Conservation (phyloP, 1,140 invertebrate genomes). For the Lethocerus indicus region DNA sequence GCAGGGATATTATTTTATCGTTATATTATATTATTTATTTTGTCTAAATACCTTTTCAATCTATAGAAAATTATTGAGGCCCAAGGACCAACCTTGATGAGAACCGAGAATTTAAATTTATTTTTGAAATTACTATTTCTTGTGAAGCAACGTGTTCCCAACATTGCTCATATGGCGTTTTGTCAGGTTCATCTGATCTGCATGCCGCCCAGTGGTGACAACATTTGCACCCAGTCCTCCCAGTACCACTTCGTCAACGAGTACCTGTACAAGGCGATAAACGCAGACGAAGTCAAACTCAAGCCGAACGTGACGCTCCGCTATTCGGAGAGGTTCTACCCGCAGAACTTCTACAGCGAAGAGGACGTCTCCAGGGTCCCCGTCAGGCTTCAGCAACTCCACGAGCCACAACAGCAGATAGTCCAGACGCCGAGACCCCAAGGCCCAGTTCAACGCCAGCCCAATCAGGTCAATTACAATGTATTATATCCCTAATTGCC, state of each 20-base stretch:
- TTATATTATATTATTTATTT: too few relatives aligned
- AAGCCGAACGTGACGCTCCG: conserved; percentile 65
- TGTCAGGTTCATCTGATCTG: conserved; percentile 78
- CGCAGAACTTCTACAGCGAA: conserved; percentile 18
- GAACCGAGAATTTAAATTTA: background rate
- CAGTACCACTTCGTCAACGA: conserved; percentile 88
- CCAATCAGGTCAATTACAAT: too few relatives aligned
- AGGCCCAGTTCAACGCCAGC: background rate
- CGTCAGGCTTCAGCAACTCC: conserved; percentile 7
- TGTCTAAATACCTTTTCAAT: too few relatives aligned
- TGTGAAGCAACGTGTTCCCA: background rate
- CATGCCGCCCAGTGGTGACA: conserved; percentile 76
- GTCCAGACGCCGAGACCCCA: background rate
- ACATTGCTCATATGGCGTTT: conserved; percentile 6
- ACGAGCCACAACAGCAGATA: conserved; percentile 7
- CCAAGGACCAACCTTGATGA: background rate
- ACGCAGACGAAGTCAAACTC: conserved; percentile 56
- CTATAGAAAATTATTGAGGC: too few relatives aligned
- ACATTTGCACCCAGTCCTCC: conserved; percentile 74
- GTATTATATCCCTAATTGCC: too few relatives aligned
- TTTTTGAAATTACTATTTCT: background rate
- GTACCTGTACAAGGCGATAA: conserved; percentile 76
- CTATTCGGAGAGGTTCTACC: conserved; percentile 56
- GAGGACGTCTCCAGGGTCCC: conserved; percentile 12
- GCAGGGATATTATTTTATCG: too few relatives aligned